A percentile compares a stretch with the other conserved stretches of the same genome.
Conservation (phyloP, 2,113 vertebrate genomes). For the Lasiurus cinereus region DNA sequence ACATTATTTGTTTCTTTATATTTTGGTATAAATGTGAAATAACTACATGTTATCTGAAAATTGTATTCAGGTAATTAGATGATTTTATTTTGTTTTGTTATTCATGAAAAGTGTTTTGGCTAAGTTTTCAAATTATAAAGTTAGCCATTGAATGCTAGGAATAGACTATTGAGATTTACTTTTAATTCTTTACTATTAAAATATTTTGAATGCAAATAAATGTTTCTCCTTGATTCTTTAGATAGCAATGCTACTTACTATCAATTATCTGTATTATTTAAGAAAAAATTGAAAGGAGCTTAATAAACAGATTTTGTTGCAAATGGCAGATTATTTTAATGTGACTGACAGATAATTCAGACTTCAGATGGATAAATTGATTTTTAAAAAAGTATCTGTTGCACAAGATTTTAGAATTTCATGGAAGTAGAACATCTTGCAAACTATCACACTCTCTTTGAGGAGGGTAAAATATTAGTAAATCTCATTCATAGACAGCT, state of each 20-base stretch:
- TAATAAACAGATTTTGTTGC: slow-evolving; percentile 61
- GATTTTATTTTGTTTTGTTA: slow-evolving; percentile 60
- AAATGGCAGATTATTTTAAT: slow-evolving; percentile 44
- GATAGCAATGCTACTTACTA: background rate
- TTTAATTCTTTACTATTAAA: slow-evolving; percentile 74
- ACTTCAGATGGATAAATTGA: slow-evolving; percentile 44
- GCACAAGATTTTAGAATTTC: slow-evolving; percentile 58
- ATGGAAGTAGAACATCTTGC: slow-evolving; percentile 46
- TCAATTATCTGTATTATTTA: slow-evolving; percentile 52
- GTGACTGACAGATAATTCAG: slow-evolving; percentile 37
- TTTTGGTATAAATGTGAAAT: slow-evolving; percentile 53
- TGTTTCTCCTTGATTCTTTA: slow-evolving; percentile 44
- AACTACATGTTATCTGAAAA: slow-evolving; percentile 34
- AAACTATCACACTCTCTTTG: slow-evolving; percentile 8
- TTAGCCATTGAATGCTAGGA: slow-evolving; percentile 44
- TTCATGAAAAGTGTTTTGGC: slow-evolving; percentile 51
- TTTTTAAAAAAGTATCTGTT: background rate
- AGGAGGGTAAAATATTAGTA: background rate
- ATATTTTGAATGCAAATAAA: slow-evolving; percentile 62
- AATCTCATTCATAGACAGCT: background rate
- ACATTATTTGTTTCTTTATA: slow-evolving; percentile 41
- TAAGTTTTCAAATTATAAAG: slow-evolving; percentile 62
- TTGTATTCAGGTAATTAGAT: slow-evolving; percentile 52
- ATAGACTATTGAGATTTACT: slow-evolving; percentile 47
- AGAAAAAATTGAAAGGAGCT: slow-evolving; percentile 51